Conservation (phyloP, 2,888 invertebrate species). For the Leptothorax acervorum region DNA sequence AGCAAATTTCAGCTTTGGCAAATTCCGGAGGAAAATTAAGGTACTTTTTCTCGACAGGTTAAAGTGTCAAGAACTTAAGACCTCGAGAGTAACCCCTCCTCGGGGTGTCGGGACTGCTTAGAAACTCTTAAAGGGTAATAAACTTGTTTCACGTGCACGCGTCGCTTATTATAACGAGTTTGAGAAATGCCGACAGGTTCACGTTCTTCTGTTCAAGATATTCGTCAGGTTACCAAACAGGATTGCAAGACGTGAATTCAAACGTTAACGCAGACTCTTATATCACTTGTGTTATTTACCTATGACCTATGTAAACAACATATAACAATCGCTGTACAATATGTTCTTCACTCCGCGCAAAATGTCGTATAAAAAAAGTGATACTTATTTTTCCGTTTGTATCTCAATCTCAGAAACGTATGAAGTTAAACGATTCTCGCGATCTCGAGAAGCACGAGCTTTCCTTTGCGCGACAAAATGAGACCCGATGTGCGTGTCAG, state of each 20-base stretch:
- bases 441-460: background rate
- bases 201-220: constrained; percentile 49
- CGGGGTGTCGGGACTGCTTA: constrained; percentile 66
- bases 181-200: constrained; percentile 62
- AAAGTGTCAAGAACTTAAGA: constrained; percentile 81
- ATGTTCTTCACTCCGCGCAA: background rate
- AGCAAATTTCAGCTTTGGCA: constrained; percentile 22
- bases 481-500: constrained; percentile 47
- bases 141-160: constrained; percentile 81
- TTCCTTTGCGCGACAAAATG: background rate
- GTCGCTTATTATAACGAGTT: constrained; percentile 79
- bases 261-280: constrained; percentile 9
- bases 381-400: background rate
- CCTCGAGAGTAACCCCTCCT: constrained; percentile 71
- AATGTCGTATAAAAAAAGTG: background rate
- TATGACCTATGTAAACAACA: background rate
- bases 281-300: background rate
- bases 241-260: constrained; percentile 33
- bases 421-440: background rate
- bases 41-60: constrained; percentile 76
- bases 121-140: constrained; percentile 79
- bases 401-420: background rate
- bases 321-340: background rate
- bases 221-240: constrained; percentile 45
- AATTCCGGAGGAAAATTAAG: constrained; percentile 62